These are phyloP conservation scores for Pituophis catenifer DNA, from an alignment of 2,113 vertebrate genomes.

Conservation along the genomic window DNA sequence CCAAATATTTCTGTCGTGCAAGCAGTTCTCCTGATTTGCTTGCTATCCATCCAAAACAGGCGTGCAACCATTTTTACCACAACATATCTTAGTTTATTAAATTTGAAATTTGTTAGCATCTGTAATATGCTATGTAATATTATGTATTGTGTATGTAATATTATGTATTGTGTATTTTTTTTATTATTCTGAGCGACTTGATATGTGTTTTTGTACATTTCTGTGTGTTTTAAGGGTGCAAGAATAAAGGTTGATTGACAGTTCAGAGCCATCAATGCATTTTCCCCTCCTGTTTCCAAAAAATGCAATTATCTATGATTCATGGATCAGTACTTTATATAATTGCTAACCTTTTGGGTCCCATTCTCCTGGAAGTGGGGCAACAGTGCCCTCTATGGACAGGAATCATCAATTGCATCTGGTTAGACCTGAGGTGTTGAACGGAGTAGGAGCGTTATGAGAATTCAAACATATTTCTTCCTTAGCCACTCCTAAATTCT, in stretches of 20 bases:
- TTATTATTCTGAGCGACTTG: rapidly evolving
- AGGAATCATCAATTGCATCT: background rate
- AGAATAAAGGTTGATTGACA: conserved; percentile 54
- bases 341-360: conserved; percentile 40
- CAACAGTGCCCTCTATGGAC: background rate
- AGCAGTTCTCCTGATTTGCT: conserved; percentile 28
- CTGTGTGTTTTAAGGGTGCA: conserved; percentile 21
- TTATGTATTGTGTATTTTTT: background rate
- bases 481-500: background rate
- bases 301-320: conserved; percentile 57
- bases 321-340: conserved; percentile 61
- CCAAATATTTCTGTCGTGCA: conserved; percentile 13
- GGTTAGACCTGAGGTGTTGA: background rate
- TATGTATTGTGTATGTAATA: background rate
- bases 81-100: background rate
- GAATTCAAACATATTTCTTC: background rate
- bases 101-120: background rate
- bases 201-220: background rate
- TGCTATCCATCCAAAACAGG: background rate
- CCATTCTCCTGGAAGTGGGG: conserved; percentile 17
- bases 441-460: background rate
- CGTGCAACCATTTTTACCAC: conserved; percentile 10
- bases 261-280: conserved; percentile 44
- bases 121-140: conserved; percentile 2
- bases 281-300: conserved; percentile 34